Base-by-base conservation (phyloP, 2,797 vertebrate species). In the Sebastiscus tertius region DNA sequence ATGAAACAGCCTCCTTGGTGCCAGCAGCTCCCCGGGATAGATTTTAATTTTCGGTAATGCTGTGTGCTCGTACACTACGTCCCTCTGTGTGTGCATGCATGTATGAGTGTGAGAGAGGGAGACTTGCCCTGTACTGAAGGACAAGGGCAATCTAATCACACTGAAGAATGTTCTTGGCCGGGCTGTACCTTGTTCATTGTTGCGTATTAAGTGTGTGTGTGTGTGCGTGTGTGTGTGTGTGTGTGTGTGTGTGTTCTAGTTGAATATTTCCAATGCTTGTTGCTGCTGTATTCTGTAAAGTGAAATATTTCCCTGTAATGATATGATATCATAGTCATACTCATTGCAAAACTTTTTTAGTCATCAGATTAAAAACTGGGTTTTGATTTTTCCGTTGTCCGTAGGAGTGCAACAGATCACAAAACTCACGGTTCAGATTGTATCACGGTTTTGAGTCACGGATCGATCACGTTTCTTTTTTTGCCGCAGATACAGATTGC, bases 1-100 rank as follows among this genome's bases (percentile, higher is more conserved):
- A 94, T 92, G 89, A 93, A 93, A 88, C 88, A 49, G 67, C 64
- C 75, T 79, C 36, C 52, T 72, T 78, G 72, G 80, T 86, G 82
- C 86, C 88, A 82, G 79, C 83, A 74, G 66, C 62, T 81, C 78
- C 78, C 81, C 69, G 58, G 85, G 89, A 93, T 88, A 86, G 87
- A 90, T 92, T 92, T 89, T 72, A 75, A 92, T 92, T 91, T 90
- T 87, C 76, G 72, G 63, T 77, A 86, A 87, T 69, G n/a, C 61
- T 67, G 54, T 73, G 69, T 77, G 64, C 31, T 34, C 6, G 27
- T 59, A 69, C 68, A 79, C 42, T 46, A 46, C 3, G 42, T 46
- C 42, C 16, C 42, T 46, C 42, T 46, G 54, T 63, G 27, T 65
- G 58, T 60, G 67, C 62, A 20, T 74, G 65, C 62, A 65, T 67